Conservation (phyloP, 2,113 vertebrate species). For the Megaceryle maxima region DNA sequence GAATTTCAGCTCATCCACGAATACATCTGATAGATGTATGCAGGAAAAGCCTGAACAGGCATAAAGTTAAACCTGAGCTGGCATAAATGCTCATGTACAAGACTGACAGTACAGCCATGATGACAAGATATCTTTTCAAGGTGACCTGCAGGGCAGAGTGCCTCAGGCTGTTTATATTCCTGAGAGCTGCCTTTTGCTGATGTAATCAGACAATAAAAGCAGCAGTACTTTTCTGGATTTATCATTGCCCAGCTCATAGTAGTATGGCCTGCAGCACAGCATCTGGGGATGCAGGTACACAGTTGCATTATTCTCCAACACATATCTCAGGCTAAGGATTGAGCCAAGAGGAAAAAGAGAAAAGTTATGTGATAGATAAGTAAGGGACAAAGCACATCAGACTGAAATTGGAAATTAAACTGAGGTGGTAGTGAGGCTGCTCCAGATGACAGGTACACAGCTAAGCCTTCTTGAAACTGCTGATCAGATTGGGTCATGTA, state of each 20-base stretch:
- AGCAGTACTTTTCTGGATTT: conserved; percentile 7
- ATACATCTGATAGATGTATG: neutral
- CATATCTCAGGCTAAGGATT: neutral
- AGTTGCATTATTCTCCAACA: neutral
- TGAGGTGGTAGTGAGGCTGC: neutral
- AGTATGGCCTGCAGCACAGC: neutral
- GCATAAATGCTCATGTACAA: neutral
- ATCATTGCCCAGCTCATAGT: neutral
- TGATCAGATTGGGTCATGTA: neutral
- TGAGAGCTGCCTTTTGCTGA: neutral
- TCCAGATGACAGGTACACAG: neutral
- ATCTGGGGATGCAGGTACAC: neutral
- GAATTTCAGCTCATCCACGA: neutral
- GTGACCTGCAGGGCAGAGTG: neutral
- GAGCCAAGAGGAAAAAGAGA: neutral
- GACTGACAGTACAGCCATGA: neutral
- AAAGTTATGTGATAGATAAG: neutral
- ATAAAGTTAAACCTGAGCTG: conserved; percentile 1
- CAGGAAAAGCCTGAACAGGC: conserved; percentile 28
- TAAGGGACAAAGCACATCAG: neutral
- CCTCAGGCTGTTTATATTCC: conserved; percentile 6
- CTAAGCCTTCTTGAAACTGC: neutral
- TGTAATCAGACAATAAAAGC: neutral
- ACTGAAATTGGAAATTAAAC: neutral
- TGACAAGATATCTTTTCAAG: conserved; percentile 34